phyloP scores from a whole-genome alignment of 2,797 vertebrate genomes.

The Xiphorhynchus erythropygius region DNA sequence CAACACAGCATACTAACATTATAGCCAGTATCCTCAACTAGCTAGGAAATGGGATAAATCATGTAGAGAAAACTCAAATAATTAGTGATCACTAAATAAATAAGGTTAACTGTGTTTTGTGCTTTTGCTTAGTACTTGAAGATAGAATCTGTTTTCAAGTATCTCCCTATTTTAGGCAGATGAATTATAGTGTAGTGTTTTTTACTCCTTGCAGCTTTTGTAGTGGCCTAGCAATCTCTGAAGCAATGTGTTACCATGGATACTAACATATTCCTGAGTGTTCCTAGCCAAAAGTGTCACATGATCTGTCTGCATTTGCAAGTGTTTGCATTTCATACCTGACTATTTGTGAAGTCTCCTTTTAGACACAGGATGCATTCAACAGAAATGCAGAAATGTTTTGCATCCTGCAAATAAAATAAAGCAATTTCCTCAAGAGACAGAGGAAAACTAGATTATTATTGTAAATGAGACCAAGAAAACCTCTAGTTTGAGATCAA shows the following conservation, averaged over 20 bases:
- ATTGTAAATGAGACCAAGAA: background rate
- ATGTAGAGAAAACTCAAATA: background rate
- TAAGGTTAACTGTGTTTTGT: background rate
- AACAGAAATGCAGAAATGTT: background rate
- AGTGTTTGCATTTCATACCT: background rate
- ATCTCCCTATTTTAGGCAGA: background rate
- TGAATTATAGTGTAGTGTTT: background rate
- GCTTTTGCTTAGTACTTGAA: background rate
- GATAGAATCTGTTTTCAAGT: background rate
- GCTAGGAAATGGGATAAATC: background rate
- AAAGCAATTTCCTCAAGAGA: background rate
- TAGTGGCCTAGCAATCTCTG: background rate
- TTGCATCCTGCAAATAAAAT: background rate
- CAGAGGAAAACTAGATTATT: background rate
- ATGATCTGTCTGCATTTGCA: background rate
- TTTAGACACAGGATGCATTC: background rate
- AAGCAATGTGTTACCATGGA: slow-evolving; percentile 18
- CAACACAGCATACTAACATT: background rate
- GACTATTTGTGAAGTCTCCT: background rate
- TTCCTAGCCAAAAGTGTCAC: background rate
- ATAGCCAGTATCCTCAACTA: background rate
- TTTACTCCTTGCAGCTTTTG: background rate
- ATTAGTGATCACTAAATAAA: background rate
- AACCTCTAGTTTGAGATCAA: background rate
- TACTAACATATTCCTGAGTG: background rate